These are phyloP conservation scores for Lepidocolaptes lacrymiger DNA, from an alignment of 2,797 vertebrate genomes.

Conservation along the genomic window DNA sequence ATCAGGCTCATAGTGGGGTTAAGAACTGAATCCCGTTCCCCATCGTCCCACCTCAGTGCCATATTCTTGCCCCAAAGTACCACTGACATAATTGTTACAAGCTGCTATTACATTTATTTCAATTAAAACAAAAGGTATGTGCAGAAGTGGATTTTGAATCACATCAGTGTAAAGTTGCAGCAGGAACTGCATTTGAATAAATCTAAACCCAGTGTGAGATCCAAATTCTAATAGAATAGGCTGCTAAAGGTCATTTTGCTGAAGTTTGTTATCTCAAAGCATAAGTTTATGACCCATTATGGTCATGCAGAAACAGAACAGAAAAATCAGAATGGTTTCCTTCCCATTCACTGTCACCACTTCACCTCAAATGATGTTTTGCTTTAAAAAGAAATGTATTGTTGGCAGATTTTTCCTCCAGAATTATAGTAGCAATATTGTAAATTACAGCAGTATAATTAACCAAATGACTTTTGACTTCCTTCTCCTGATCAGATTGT, in stretches of 20 bases:
- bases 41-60: background rate
- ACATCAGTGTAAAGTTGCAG: background rate
- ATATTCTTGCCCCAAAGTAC: background rate
- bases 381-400: background rate
- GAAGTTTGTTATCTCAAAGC: background rate
- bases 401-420: background rate
- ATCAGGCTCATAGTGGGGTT: background rate
- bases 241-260: background rate
- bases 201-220: background rate
- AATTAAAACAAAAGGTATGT: fast-evolving
- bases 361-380: background rate
- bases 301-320: background rate
- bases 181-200: background rate
- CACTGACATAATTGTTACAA: background rate
- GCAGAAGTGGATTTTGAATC: background rate
- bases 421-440: background rate
- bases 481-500: background rate
- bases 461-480: background rate
- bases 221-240: background rate
- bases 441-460: background rate
- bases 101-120: background rate
- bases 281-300: background rate
- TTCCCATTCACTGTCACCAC: background rate
- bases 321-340: background rate
- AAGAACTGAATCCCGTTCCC: background rate